Evolutionary conservation across 1,140 invertebrate species (phyloP).

Genomic region (Drosophila ohnishii): DNA sequence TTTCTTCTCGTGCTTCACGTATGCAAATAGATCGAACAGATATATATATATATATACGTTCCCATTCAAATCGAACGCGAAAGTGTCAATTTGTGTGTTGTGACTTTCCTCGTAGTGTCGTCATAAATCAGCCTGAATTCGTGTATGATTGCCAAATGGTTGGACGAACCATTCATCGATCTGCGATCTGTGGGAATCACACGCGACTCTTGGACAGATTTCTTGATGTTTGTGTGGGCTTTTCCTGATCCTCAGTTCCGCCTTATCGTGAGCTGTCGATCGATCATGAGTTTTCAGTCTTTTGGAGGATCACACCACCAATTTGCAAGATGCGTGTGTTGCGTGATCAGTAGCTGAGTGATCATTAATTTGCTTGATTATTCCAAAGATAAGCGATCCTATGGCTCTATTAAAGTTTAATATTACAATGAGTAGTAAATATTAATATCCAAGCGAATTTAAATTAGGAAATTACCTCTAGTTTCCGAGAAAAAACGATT

Average conservation of each 20-base stretch:
- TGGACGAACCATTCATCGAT: constrained; percentile 28
- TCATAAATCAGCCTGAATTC: constrained; percentile 40
- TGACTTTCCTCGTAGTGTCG: constrained; percentile 8
- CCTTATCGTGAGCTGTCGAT: constrained; percentile 22
- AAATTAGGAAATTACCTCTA: background rate
- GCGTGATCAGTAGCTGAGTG: constrained; percentile 14
- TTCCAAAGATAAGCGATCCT: background rate
- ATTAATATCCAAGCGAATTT: background rate
- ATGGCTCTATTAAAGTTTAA: background rate
- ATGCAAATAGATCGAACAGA: constrained; percentile 25
- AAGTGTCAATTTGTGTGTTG: constrained; percentile 40
- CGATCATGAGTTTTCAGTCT: constrained; percentile 8
- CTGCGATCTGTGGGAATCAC: constrained; percentile 17
- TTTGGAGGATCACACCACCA: constrained; percentile 3
- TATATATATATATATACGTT: background rate
- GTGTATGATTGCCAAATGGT: constrained; percentile 33
- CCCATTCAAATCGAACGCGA: constrained; percentile 38
- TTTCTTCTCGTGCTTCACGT: background rate
- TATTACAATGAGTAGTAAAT: background rate
- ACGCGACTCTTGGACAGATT: background rate
- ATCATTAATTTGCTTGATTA: constrained; percentile 16
- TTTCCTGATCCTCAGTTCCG: constrained; percentile 10
- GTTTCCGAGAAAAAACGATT: background rate
- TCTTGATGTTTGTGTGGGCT: background rate
- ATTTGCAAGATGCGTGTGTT: constrained; percentile 10